Percentiles rank a stretch among this genome's conserved stretches.
Evolutionary conservation across 2,888 invertebrate species (phyloP).

Genomic region (Entomobrya multifasciata): DNA sequence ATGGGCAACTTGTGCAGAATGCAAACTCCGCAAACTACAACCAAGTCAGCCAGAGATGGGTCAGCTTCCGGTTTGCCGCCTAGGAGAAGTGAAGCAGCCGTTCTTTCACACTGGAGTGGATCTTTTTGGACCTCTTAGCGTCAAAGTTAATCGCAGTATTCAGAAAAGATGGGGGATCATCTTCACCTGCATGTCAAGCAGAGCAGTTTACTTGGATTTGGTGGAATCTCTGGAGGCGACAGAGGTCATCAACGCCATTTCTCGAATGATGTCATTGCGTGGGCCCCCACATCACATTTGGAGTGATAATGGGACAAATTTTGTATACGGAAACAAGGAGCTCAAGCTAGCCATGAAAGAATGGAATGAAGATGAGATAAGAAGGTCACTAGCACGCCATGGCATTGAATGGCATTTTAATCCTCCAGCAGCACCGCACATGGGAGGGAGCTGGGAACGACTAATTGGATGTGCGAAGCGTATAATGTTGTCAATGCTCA

Average conservation of each 20-base stretch:
- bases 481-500: slow-evolving; percentile 48
- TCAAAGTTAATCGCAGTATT: background rate
- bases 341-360: background rate
- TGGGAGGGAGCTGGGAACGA: slow-evolving; percentile 78
- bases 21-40: background rate
- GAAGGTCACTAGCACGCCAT: background rate
- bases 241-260: slow-evolving; percentile 19
- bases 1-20: background rate
- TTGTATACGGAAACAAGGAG: slow-evolving; percentile 19
- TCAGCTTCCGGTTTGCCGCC: background rate
- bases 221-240: background rate
- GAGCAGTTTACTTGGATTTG: slow-evolving; percentile 51
- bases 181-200: slow-evolving; percentile 19
- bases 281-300: background rate
- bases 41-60: slow-evolving; percentile 9
- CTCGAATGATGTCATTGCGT: slow-evolving; percentile 6
- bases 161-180: slow-evolving; percentile 49
- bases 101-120: slow-evolving; percentile 5
- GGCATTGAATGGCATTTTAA: slow-evolving; percentile 71
- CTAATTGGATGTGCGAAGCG: slow-evolving; percentile 72
- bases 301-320: slow-evolving; percentile 56
- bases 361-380: background rate
- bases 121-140: slow-evolving; percentile 13
- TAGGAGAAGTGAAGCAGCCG: background rate
- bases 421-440: slow-evolving; percentile 73